Conservation (phyloP, 2,888 invertebrate species). For the Anorthoa munda region DNA sequence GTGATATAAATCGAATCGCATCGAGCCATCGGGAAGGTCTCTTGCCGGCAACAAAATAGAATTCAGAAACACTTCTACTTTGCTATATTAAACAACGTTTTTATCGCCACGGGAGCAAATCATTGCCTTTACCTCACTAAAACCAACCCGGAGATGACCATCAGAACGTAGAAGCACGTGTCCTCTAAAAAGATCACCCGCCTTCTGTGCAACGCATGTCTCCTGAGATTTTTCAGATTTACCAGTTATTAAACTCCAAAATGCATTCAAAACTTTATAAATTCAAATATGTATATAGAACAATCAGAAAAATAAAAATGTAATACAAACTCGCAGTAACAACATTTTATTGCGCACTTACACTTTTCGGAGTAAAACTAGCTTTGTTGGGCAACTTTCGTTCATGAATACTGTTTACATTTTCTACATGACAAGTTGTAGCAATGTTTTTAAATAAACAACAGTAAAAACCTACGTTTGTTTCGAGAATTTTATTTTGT, state of each 20-base stretch:
- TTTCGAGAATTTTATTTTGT: slow-evolving; percentile 7
- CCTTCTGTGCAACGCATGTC: no score
- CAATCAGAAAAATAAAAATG: slow-evolving; percentile 53
- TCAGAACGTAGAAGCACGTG: no score
- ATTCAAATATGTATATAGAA: slow-evolving; percentile 51
- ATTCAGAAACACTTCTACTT: background rate
- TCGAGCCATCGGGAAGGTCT: no score
- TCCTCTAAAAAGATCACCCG: no score
- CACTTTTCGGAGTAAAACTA: slow-evolving; percentile 49
- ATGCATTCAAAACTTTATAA: slow-evolving; percentile 56
- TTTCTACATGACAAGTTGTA: slow-evolving; percentile 25
- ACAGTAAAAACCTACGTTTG: slow-evolving; percentile 7
- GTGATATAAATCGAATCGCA: no score
- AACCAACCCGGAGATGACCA: no score
- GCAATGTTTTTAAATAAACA: slow-evolving; percentile 42
- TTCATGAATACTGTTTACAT: slow-evolving; percentile 43
- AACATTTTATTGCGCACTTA: slow-evolving; percentile 50
- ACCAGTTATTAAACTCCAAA: slow-evolving; percentile 40
- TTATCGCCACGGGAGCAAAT: no score
- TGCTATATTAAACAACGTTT: background rate
- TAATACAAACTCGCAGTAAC: slow-evolving; percentile 39
- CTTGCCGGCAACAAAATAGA: no score
- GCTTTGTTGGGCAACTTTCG: slow-evolving; percentile 46
- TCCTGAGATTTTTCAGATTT: background rate
- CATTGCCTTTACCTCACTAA: no score